A percentile compares a stretch with the other conserved stretches of the same genome.
Conservation (phyloP, 2,888 invertebrate genomes). For the Drepana falcataria region DNA sequence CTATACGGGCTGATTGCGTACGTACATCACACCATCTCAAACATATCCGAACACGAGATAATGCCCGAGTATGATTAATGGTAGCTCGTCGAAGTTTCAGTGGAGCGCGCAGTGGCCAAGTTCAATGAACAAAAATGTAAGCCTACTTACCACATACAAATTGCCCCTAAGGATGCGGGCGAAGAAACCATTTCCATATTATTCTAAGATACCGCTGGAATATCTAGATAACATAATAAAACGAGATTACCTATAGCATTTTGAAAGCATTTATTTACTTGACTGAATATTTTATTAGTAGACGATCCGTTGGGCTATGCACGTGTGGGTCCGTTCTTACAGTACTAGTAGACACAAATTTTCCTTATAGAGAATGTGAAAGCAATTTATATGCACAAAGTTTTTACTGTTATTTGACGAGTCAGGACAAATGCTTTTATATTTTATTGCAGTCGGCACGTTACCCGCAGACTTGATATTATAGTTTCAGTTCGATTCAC, state of each 20-base stretch:
- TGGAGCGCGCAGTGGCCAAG: slow-evolving; percentile 33
- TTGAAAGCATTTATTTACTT: neutral
- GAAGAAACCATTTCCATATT: slow-evolving; percentile 34
- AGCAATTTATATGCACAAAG: neutral
- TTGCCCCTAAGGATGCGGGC: slow-evolving; percentile 40
- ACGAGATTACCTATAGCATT: neutral
- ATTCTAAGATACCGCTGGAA: slow-evolving; percentile 25
- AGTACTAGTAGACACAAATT: neutral
- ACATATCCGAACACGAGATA: slow-evolving; percentile 44
- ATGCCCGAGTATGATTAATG: slow-evolving; percentile 64
- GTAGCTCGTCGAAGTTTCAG: slow-evolving; percentile 39
- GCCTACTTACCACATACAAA: slow-evolving; percentile 51
- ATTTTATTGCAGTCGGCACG: neutral
- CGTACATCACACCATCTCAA: slow-evolving; percentile 28
- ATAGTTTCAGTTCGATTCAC: neutral
- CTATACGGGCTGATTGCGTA: slow-evolving; percentile 21
- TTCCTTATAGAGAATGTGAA: neutral
- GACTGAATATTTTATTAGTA: slow-evolving; percentile 1
- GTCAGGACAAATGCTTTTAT: neutral
- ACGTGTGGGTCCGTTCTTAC: neutral
- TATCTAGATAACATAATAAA: slow-evolving; percentile 9
- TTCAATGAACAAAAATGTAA: slow-evolving; percentile 36
- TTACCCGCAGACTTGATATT: neutral
- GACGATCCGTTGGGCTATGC: neutral
- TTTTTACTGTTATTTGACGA: neutral